A percentile compares a stretch with the other conserved stretches of the same genome.
Conservation (phyloP, 2,113 vertebrate genomes). For the Phrynosoma platyrhinos region DNA sequence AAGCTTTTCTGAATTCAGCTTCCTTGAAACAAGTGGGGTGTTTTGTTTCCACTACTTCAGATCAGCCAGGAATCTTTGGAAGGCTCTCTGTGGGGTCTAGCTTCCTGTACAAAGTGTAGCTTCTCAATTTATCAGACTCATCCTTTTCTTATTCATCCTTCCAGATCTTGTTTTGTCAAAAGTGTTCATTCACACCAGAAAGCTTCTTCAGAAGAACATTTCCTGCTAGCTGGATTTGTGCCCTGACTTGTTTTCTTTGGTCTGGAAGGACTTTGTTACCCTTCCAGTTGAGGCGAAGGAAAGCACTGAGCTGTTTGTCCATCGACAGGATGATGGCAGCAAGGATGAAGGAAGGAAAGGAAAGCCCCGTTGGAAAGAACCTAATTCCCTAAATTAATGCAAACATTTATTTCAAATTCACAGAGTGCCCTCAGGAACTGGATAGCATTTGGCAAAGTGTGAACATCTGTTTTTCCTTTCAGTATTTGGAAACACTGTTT, state of each 20-base stretch:
- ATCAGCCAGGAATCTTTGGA: background rate
- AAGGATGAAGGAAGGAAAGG: too few relatives aligned
- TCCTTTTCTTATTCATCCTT: background rate
- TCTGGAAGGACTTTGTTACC: background rate
- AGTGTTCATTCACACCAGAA: background rate
- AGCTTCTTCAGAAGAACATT: background rate
- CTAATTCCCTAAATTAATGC: too few relatives aligned
- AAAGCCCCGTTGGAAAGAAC: too few relatives aligned
- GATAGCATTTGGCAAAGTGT: too few relatives aligned
- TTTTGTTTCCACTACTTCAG: background rate
- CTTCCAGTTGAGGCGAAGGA: background rate
- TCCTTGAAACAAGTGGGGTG: background rate
- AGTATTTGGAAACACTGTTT: too few relatives aligned
- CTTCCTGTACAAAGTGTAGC: background rate
- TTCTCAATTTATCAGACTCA: background rate
- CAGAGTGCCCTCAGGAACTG: too few relatives aligned
- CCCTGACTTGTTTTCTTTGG: background rate
- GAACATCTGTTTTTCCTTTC: too few relatives aligned
- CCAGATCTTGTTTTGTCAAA: background rate
- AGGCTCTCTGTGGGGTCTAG: too few relatives aligned
- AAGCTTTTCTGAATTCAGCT: background rate
- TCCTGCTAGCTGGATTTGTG: background rate
- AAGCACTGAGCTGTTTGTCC: background rate
- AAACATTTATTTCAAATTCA: too few relatives aligned
- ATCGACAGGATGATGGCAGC: too few relatives aligned